A percentile compares a stretch with the other conserved stretches of the same genome.
phyloP scores from a whole-genome alignment of 2,888 invertebrate genomes.

The Caenorhabditis panamensis region DNA sequence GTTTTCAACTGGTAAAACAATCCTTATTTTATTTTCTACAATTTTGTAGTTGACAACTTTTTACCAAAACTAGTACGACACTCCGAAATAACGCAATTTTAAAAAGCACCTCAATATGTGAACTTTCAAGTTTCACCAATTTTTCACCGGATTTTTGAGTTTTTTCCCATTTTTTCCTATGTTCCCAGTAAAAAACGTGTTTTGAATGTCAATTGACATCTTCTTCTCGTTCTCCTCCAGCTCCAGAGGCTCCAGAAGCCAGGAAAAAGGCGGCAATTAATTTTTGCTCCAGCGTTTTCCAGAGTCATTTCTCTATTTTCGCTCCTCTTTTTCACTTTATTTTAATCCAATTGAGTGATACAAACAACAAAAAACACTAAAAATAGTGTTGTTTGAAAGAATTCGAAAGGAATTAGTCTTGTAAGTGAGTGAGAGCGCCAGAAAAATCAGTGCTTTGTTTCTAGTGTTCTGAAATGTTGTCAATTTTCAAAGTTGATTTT shows the following conservation, averaged over 20 bases:
- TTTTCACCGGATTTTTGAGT: neutral
- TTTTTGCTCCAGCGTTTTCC: neutral
- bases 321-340: too few relatives aligned
- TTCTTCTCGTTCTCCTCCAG: neutral
- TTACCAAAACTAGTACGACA: too few relatives aligned
- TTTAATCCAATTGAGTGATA: neutral
- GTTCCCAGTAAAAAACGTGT: neutral
- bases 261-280: too few relatives aligned
- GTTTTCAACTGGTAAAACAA: neutral
- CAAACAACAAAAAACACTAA: neutral
- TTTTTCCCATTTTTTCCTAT: neutral
- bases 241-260: too few relatives aligned
- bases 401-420: too few relatives aligned
- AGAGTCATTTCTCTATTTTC: neutral
- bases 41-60: too few relatives aligned
- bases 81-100: too few relatives aligned
- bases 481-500: too few relatives aligned
- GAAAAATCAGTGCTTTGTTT: too few relatives aligned
- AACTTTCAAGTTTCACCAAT: too few relatives aligned
- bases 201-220: constrained; percentile 13
- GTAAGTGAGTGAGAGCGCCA: too few relatives aligned
- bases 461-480: too few relatives aligned
- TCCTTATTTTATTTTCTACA: neutral
- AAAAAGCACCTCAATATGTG: neutral
- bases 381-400: neutral